phyloP scores from a whole-genome alignment of 2,888 invertebrate species.

The Temnothorax unifasciatus region DNA sequence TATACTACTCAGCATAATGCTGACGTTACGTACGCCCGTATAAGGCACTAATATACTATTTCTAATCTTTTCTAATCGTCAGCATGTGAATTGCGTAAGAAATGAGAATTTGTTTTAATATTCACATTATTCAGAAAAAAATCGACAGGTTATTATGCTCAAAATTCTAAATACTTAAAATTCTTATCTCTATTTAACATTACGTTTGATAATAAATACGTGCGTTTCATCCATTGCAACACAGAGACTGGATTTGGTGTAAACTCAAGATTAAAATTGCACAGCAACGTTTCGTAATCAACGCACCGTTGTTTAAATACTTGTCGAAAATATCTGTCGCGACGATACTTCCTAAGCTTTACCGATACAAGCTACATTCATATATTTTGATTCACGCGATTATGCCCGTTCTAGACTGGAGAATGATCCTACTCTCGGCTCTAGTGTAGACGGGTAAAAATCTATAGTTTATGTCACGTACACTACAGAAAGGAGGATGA shows the following conservation, averaged over 20 bases:
- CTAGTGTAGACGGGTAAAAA: no score
- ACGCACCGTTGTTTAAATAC: neutral
- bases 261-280: neutral
- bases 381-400: neutral
- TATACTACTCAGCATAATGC: constrained; percentile 15
- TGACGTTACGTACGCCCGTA: no score
- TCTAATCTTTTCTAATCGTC: constrained; percentile 1
- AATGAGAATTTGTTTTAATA: neutral
- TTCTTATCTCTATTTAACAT: neutral
- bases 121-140: neutral
- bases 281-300: neutral
- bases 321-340: neutral
- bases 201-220: neutral
- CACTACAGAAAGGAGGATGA: no score
- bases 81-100: neutral
- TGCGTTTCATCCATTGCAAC: neutral
- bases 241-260: neutral
- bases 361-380: neutral
- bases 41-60: neutral
- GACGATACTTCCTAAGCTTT: neutral
- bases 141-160: neutral
- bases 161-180: neutral
- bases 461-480: no score
- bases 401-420: no score
- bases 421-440: no score